Conservation (phyloP, 2,113 vertebrate species). For the Scomber japonicus region DNA sequence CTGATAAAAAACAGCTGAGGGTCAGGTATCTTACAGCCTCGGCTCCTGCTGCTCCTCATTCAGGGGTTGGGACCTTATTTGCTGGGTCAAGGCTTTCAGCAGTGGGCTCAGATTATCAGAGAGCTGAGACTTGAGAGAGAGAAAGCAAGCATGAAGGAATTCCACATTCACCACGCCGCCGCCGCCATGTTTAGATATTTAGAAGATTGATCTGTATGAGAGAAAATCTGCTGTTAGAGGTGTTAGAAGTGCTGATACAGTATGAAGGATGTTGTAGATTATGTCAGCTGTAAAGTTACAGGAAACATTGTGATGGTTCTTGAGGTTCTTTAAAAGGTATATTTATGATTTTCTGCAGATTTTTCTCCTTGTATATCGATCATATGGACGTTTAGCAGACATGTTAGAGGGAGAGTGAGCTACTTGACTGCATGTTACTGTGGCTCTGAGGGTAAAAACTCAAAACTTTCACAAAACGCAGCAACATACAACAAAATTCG, state of each 20-base stretch:
- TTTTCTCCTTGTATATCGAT: background rate
- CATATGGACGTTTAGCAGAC: background rate
- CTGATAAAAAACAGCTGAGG: slow-evolving; percentile 78
- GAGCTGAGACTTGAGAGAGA: slow-evolving; percentile 36
- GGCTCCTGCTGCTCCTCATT: slow-evolving; percentile 70
- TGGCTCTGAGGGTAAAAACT: no score
- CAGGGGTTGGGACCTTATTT: slow-evolving; percentile 73
- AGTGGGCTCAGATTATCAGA: slow-evolving; percentile 63
- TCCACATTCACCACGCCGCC: slow-evolving; percentile 59
- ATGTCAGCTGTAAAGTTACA: background rate
- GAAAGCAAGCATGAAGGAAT: slow-evolving; percentile 52
- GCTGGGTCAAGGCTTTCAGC: slow-evolving; percentile 72
- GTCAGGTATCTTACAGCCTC: slow-evolving; percentile 52
- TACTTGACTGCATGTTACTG: background rate
- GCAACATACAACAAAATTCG: no score
- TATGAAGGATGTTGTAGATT: slow-evolving; percentile 19
- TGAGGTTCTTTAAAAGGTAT: no score
- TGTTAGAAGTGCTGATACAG: background rate
- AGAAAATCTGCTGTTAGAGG: background rate
- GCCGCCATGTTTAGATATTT: slow-evolving; percentile 46
- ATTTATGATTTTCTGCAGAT: background rate
- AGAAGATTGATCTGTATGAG: background rate
- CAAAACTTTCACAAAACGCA: no score
- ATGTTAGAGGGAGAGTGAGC: background rate
- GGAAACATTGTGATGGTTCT: background rate